Conservation (phyloP, 2,113 vertebrate species). For the Eupsittula cactorum region DNA sequence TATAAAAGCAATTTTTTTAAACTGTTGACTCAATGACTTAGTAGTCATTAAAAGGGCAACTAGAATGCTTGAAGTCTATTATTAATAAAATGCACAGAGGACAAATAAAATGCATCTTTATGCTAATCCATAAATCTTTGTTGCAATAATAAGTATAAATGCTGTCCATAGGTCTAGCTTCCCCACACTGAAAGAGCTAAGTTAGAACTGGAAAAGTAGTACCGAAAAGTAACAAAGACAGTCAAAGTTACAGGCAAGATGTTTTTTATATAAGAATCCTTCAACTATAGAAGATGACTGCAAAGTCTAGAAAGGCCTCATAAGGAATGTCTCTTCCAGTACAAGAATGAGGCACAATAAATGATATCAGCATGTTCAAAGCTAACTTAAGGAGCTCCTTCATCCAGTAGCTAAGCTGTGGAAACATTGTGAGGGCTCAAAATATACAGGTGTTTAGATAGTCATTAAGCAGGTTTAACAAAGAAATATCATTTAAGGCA, state of each 20-base stretch:
- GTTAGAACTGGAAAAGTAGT: background rate
- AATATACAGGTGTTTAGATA: background rate
- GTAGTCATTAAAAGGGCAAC: background rate
- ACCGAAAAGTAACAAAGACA: background rate
- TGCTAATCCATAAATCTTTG: background rate
- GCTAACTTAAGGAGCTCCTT: background rate
- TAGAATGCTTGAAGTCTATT: background rate
- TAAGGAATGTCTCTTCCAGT: background rate
- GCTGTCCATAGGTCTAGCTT: background rate
- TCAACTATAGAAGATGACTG: background rate
- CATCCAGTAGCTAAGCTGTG: background rate
- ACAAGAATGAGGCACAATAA: background rate
- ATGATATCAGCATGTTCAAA: background rate
- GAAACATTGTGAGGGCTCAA: background rate
- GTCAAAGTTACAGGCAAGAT: background rate
- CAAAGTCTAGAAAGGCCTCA: background rate
- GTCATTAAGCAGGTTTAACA: background rate
- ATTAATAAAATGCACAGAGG: background rate
- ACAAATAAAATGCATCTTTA: background rate
- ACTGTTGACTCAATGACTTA: background rate
- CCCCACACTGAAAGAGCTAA: background rate
- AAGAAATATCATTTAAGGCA: background rate
- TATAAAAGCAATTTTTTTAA: background rate
- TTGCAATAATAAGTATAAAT: background rate
- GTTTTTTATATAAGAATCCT: rapidly evolving